Evolutionary conservation across 2,888 invertebrate genomes (phyloP).

Genomic region (Congeria kusceri): DNA sequence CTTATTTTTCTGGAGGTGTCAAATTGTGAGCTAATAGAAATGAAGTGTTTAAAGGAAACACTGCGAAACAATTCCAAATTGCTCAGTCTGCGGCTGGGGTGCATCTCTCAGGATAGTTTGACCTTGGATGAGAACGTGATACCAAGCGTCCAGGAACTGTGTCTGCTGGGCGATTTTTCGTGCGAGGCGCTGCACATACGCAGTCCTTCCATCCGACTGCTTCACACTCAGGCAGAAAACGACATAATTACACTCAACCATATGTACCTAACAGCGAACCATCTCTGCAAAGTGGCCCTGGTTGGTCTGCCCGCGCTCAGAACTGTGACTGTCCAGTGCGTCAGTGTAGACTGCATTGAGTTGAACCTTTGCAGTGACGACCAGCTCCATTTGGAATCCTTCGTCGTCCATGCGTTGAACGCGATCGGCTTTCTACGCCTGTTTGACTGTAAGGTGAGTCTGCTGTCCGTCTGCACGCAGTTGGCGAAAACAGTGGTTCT

Average conservation of each 20-base stretch:
- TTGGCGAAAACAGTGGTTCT: conserved; percentile 75
- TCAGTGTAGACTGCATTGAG: conserved; percentile 76
- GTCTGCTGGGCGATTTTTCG: conserved; percentile 74
- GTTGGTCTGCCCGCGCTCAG: conserved; percentile 75
- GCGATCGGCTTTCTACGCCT: conserved; percentile 76
- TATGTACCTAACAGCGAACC: conserved; percentile 78
- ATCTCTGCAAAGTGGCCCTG: conserved; percentile 76
- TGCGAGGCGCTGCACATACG: conserved; percentile 76
- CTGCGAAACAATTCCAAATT: conserved; percentile 66
- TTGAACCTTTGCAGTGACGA: conserved; percentile 78
- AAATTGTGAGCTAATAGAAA: conserved; percentile 76
- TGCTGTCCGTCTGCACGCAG: conserved; percentile 74
- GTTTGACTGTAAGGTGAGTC: conserved; percentile 77
- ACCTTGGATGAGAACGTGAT: conserved; percentile 71
- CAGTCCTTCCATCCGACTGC: conserved; percentile 72
- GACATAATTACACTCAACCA: conserved; percentile 76
- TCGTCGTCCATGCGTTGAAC: conserved; percentile 75
- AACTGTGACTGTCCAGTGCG: conserved; percentile 77
- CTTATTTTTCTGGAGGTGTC: conserved; percentile 69
- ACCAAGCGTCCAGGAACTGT: conserved; percentile 74
- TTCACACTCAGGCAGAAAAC: conserved; percentile 76
- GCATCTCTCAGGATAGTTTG: conserved; percentile 73
- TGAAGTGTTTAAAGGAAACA: conserved; percentile 66
- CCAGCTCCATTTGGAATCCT: conserved; percentile 74
- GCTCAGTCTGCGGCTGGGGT: conserved; percentile 69